A percentile compares a stretch with the other conserved stretches of the same genome.
phyloP scores from a whole-genome alignment of 2,113 vertebrate genomes.

The Aegotheles bennettii region DNA sequence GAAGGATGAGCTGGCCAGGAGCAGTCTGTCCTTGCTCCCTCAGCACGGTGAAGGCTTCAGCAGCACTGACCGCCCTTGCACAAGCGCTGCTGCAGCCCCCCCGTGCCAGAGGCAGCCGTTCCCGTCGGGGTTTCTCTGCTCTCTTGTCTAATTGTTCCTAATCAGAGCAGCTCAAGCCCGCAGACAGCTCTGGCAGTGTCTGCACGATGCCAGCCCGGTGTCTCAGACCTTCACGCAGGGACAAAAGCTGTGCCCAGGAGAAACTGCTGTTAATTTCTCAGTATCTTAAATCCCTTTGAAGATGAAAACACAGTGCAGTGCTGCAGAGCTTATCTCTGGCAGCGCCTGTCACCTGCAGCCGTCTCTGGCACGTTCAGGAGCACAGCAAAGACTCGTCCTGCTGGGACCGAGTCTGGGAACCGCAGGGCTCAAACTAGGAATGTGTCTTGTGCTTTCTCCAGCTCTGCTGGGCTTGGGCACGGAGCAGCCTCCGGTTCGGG shows the following conservation, averaged over 20 bases:
- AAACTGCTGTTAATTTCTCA: background rate
- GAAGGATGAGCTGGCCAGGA: background rate
- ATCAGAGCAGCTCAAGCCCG: background rate
- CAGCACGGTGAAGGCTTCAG: accelerated
- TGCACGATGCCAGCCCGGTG: accelerated
- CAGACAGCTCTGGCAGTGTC: background rate
- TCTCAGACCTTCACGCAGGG: background rate
- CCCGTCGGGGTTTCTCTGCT: background rate
- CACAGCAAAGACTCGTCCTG: accelerated
- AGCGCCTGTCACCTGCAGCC: background rate
- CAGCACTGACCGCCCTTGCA: accelerated
- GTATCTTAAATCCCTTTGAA: background rate
- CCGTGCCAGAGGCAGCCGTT: background rate
- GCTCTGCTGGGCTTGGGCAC: background rate
- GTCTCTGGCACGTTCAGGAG: accelerated
- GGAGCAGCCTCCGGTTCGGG: background rate
- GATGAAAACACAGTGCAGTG: background rate
- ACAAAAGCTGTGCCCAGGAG: background rate
- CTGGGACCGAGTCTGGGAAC: background rate
- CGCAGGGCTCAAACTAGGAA: background rate
- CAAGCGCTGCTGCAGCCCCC: accelerated
- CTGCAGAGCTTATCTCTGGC: background rate
- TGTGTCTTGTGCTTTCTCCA: accelerated
- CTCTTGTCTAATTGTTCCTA: background rate
- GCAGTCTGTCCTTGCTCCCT: accelerated